These are phyloP conservation scores for Halcyon badia DNA, from an alignment of 2,797 vertebrate species.

Conservation along the genomic window DNA sequence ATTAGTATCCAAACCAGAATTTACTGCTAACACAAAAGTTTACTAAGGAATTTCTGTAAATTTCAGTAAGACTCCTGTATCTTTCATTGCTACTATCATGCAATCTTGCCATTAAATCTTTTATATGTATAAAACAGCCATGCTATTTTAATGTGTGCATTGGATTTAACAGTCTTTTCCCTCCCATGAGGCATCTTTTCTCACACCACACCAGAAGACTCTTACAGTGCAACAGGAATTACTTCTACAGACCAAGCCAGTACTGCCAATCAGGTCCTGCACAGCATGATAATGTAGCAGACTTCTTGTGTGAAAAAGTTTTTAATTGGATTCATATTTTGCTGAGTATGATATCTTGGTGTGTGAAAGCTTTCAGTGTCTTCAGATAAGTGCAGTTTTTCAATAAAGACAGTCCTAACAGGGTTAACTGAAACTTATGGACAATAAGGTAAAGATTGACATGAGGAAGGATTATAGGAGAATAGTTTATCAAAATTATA, in stretches of 20 bases:
- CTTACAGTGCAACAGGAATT: neutral
- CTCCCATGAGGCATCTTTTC: conserved; percentile 29
- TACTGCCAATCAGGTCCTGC: neutral
- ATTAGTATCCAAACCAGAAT: conserved; percentile 49
- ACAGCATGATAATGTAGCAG: conserved; percentile 16
- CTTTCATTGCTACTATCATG: conserved; percentile 32
- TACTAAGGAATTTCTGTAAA: conserved; percentile 26
- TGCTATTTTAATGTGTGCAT: conserved; percentile 63
- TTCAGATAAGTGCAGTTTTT: conserved; percentile 51
- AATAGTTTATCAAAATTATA: conserved; percentile 52
- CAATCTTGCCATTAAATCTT: conserved; percentile 49
- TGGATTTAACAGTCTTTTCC: conserved; percentile 55
- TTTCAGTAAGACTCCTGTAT: neutral
- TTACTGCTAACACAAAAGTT: conserved; percentile 27
- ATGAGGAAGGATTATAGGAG: conserved; percentile 38
- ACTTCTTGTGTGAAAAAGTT: conserved; percentile 9
- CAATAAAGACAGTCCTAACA: conserved; percentile 64
- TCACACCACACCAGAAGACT: conserved; percentile 31
- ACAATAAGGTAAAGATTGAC: conserved; percentile 60
- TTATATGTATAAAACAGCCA: conserved; percentile 22
- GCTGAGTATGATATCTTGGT: neutral
- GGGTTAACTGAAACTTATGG: conserved; percentile 74
- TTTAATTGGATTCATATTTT: conserved; percentile 47
- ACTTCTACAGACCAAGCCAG: neutral
- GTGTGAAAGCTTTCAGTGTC: conserved; percentile 17